Conservation (phyloP, 2,113 vertebrate species). For the Chamaea fasciata region DNA sequence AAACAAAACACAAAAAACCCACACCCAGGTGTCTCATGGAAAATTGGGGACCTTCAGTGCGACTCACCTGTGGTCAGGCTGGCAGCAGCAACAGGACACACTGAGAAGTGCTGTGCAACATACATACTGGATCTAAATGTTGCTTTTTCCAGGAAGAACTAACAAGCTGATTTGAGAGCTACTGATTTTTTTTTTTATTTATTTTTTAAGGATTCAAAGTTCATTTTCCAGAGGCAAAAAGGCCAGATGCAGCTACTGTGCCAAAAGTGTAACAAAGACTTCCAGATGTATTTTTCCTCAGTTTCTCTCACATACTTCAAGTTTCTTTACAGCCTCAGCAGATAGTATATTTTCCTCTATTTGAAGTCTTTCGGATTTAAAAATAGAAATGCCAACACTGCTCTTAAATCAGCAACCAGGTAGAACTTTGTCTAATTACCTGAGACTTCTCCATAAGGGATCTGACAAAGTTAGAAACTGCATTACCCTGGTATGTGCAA, state of each 20-base stretch:
- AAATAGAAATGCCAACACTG: background rate
- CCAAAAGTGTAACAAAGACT: background rate
- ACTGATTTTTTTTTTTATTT: background rate
- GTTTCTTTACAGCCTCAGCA: background rate
- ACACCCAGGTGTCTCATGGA: background rate
- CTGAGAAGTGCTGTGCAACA: background rate
- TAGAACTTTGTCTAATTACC: background rate
- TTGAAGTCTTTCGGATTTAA: background rate
- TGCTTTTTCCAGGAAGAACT: background rate
- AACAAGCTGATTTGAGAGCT: background rate
- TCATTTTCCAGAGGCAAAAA: background rate
- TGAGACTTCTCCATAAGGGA: background rate
- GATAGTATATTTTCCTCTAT: background rate
- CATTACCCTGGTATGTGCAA: background rate
- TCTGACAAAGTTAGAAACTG: background rate
- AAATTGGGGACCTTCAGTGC: too few species aligned
- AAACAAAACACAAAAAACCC: accelerated
- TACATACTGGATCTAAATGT: background rate
- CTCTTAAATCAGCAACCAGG: background rate
- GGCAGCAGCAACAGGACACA: background rate
- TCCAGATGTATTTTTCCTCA: background rate
- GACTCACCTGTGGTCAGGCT: background rate
- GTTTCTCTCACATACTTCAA: background rate
- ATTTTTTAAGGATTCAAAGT: background rate
- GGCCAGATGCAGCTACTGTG: background rate